Evolutionary conservation across 2,797 vertebrate species (phyloP), one percentile per base, ranked within the genome.

Genomic region (Rhinella marina): DNA sequence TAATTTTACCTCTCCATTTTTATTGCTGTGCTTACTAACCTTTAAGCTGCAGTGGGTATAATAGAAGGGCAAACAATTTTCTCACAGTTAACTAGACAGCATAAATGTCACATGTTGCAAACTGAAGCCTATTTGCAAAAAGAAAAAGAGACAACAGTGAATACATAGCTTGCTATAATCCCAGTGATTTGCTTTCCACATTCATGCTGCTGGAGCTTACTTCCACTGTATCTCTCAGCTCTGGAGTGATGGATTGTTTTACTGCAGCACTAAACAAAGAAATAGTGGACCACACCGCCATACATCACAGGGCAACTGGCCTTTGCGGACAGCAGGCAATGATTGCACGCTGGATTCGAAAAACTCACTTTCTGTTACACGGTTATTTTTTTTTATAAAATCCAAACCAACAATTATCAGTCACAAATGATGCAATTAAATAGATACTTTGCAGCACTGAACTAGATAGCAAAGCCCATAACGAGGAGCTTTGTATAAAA

Each of bases 71-170:
- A 89, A 86, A 89, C 85, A 84, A 87, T 89, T 89, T 89, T 89
- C 88, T 83, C 88, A 84, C 81, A 54, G 88, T 89, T 89, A 89
- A 89, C 88, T 83, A 89, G 88, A 84, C 85, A 79, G 88, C 85
- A 89, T 87, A 87, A 89, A 89, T 89, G 88, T 86, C 88, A 89
- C 85, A 87, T 89, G 88, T 87, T 89, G 80, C 88, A 86, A 82
- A 86, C 85, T 80, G 84, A 89, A 86, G 88, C 88, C 85, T 89
- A 89, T 89, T 89, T 89, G 88, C 88, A 80, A 89, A 80, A 81
- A 82, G 54, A 70, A 86, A 78, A 56, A 77, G 81, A 80, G 80
- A 89, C 81, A 84, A 89, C 73, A 73, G 54, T 84, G 85, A 89
- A 89, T 87, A 64, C 68, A 86, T 83, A 86, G 84, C 85, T 57